phyloP scores from a whole-genome alignment of 1,140 invertebrate genomes.

The Hypothenemus hampei region DNA sequence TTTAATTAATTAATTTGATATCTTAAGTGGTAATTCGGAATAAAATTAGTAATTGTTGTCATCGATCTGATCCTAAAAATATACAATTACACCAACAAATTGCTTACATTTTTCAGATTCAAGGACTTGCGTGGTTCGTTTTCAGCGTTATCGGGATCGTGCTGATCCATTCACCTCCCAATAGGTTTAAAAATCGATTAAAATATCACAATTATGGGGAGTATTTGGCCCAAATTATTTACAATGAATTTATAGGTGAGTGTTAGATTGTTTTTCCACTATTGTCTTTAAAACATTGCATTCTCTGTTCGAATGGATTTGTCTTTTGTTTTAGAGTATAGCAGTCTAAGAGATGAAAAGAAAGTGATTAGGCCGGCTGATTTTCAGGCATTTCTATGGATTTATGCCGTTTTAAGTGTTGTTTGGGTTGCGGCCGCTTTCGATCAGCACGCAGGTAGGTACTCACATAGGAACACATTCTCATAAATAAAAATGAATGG shows the following conservation, averaged over 20 bases:
- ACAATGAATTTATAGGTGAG: conserved; percentile 10
- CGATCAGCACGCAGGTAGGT: conserved; percentile 7
- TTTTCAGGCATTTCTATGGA: conserved; percentile 15
- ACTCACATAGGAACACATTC: background rate
- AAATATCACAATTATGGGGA: background rate
- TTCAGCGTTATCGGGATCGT: background rate
- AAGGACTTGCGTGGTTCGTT: conserved; percentile 13
- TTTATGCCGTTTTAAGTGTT: conserved; percentile 13
- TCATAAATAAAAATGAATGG: background rate
- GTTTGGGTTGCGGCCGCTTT: conserved; percentile 10
- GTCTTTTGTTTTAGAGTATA: background rate
- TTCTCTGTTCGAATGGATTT: too few species aligned
- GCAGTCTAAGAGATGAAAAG: background rate
- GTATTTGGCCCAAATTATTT: conserved; percentile 10
- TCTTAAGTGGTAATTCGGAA: background rate
- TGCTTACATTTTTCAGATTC: conserved; percentile 3
- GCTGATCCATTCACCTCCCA: background rate
- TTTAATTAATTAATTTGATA: background rate
- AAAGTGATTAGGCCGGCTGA: conserved; percentile 9
- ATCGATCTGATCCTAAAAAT: background rate
- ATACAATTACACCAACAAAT: background rate
- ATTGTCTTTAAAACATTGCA: background rate
- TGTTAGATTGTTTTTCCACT: background rate
- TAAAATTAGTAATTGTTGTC: background rate
- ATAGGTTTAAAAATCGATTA: background rate